These are phyloP conservation scores for Fulica atra DNA, from an alignment of 2,113 vertebrate genomes.

Conservation along the genomic window DNA sequence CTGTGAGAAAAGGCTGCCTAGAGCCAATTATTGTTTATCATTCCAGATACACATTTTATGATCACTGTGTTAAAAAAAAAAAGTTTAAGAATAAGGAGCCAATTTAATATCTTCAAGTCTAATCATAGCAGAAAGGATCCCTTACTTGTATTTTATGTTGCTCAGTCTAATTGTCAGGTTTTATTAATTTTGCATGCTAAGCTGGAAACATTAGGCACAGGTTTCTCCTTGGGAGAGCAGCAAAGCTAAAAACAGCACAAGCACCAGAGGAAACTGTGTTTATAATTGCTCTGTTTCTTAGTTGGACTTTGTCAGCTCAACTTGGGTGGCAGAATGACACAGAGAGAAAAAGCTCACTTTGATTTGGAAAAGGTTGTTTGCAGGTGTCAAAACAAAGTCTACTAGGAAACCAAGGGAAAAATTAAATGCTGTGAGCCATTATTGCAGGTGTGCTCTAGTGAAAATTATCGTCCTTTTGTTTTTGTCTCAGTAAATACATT, in stretches of 20 bases:
- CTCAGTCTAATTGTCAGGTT: slow-evolving; percentile 34
- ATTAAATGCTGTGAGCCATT: slow-evolving; percentile 55
- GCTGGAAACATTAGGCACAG: slow-evolving; percentile 30
- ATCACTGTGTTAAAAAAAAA: slow-evolving; percentile 16
- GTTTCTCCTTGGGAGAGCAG: slow-evolving; percentile 38
- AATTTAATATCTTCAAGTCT: slow-evolving; percentile 31
- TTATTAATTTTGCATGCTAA: slow-evolving; percentile 64
- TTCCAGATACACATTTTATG: slow-evolving; percentile 40
- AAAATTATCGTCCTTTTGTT: slow-evolving; percentile 51
- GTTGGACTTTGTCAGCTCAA: slow-evolving; percentile 6
- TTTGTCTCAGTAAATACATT: slow-evolving; percentile 42
- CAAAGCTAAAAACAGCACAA: slow-evolving; percentile 70
- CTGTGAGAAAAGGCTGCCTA: slow-evolving; percentile 33
- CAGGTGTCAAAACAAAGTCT: slow-evolving; percentile 75
- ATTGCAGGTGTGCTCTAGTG: slow-evolving; percentile 62
- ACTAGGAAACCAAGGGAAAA: slow-evolving; percentile 59
- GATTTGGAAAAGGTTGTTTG: slow-evolving; percentile 68
- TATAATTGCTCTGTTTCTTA: slow-evolving; percentile 61
- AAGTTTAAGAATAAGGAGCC: not conserved
- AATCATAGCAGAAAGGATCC: slow-evolving; percentile 2
- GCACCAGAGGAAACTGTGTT: slow-evolving; percentile 29
- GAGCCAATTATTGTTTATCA: slow-evolving; percentile 47
- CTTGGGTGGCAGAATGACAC: slow-evolving; percentile 43
- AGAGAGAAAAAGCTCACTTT: slow-evolving; percentile 46
- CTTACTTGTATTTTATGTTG: not conserved